These are phyloP conservation scores for Drosophila birchii DNA, from an alignment of 2,888 invertebrate genomes.

Conservation along the genomic window DNA sequence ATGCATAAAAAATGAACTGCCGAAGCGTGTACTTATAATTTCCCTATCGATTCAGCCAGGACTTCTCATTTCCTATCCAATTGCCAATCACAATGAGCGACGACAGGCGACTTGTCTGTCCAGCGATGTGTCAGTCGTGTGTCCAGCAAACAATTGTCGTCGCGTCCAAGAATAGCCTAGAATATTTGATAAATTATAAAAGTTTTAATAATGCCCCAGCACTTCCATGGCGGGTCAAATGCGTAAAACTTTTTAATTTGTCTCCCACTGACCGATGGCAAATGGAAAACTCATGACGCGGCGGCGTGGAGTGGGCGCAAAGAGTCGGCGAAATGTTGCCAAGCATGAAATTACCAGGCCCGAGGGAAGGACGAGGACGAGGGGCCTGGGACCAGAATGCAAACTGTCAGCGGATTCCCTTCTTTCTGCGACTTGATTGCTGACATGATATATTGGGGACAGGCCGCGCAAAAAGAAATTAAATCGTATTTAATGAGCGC, in stretches of 20 bases:
- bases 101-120: conserved; percentile 38
- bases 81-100: conserved; percentile 56
- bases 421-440: conserved; percentile 65
- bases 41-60: conserved; percentile 10
- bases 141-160: conserved; percentile 58
- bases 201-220: conserved; percentile 72
- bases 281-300: conserved; percentile 25
- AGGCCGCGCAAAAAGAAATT: conserved; percentile 54
- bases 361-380: conserved; percentile 16
- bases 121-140: conserved; percentile 57
- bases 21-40: conserved; percentile 57
- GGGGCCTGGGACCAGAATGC: conserved; percentile 22
- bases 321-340: conserved; percentile 67
- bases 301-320: conserved; percentile 14
- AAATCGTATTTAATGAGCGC: conserved; percentile 74
- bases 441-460: conserved; percentile 64
- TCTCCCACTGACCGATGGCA: conserved; percentile 44
- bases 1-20: conserved; percentile 71
- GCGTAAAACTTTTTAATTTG: conserved; percentile 73
- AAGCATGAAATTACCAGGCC: conserved; percentile 71
- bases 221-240: conserved; percentile 41
- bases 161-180: conserved; percentile 19
- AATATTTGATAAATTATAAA: conserved; percentile 76
- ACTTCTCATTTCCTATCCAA: neutral
- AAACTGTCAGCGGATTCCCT: conserved; percentile 72